Base-by-base conservation (phyloP, 2,888 invertebrate species). In the Sarcophaga caerulescens region DNA sequence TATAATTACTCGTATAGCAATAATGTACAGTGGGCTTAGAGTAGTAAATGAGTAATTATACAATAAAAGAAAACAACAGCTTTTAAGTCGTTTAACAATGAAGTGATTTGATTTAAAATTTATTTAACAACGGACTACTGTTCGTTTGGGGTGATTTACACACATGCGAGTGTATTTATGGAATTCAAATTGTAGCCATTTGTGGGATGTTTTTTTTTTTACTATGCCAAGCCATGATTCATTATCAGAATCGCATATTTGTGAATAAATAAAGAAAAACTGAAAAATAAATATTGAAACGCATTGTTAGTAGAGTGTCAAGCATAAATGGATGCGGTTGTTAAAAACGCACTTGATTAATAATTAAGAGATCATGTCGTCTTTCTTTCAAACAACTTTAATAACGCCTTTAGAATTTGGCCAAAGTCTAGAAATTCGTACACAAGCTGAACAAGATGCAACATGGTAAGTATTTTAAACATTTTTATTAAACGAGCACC, bases 361-460 rank as follows among this genome's bases (percentile, higher is more conserved):
- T 10, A 66, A 23, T 47, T 47, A 4, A 70, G n/a, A 52, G 47
- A 69, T 5, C 23, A 86, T 86, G 85, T 80, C 81, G 35, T 76
- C 77, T 59, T 60, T 86, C 66, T 86, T 86, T 76, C 80, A 86
- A 74, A 66, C 83, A 8, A 81, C 73, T 66, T 65, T 86, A 52
- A 59, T 80, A 25, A 60, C 65, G 63, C 25, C 68, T 78, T 74
- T 86, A 45, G 57, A 77, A 21, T 81, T 86, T 74, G 85, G 85
- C 3, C 85, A 86, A 17, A 19, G 65, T 69, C 77, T 86, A 23
- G 65, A 74, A 14, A 83, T 86, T 19, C 74, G 80, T 60, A 77
- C 83, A 5, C 21, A 77, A 63, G 83, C 83, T 17, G 83, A 86
- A 25, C n/a, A 21, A 10, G 83, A 86, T 59, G 85, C 73, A 4